phyloP scores from a whole-genome alignment of 2,113 vertebrate genomes.

The Merops nubicus region DNA sequence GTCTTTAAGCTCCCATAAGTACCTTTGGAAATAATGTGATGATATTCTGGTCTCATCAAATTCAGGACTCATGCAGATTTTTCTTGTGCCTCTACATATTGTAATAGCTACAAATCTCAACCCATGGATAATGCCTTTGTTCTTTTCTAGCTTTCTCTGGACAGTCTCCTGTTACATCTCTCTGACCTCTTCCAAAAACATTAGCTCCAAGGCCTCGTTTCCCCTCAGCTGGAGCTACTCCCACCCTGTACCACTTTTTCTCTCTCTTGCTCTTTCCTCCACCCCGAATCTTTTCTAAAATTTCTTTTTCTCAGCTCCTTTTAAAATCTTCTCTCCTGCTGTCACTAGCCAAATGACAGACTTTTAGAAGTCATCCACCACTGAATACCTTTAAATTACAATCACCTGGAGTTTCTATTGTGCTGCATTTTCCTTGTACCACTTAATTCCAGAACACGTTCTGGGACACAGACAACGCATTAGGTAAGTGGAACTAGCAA shows the following conservation, averaged over 20 bases:
- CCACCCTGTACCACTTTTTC: background rate
- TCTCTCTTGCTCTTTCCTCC: background rate
- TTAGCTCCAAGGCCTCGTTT: background rate
- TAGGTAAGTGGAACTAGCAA: background rate
- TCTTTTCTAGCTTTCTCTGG: background rate
- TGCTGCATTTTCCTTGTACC: background rate
- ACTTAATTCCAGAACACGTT: slow-evolving; percentile 32
- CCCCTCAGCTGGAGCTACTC: background rate
- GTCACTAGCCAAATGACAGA: background rate
- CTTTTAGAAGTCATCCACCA: background rate
- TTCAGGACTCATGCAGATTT: background rate
- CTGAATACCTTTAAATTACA: background rate
- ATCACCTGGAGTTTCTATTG: background rate
- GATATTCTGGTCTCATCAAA: background rate
- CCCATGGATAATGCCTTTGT: background rate
- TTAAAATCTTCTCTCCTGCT: background rate
- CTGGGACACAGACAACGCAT: background rate
- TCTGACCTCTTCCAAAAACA: background rate
- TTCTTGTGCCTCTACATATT: background rate
- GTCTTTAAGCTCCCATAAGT: background rate
- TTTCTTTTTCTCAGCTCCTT: background rate
- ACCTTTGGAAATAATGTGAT: rapidly evolving
- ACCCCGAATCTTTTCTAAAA: background rate
- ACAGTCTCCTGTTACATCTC: background rate
- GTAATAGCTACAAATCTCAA: background rate